A percentile compares a stretch with the other conserved stretches of the same genome.
phyloP scores from a whole-genome alignment of 2,113 vertebrate species.

The Aleadryas rufinucha region DNA sequence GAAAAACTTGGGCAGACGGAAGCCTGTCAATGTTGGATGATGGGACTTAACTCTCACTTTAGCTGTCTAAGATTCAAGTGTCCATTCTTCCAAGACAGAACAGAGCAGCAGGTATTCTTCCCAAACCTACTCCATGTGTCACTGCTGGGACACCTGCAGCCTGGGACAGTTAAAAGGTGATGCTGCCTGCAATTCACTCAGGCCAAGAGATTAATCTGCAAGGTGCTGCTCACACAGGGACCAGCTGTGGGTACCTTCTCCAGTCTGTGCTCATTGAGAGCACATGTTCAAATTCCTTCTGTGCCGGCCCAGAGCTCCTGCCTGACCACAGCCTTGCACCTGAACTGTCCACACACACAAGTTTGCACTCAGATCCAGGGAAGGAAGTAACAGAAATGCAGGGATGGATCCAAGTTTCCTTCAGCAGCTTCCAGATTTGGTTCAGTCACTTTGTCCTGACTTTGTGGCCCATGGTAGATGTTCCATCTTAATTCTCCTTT shows the following conservation, averaged over 20 bases:
- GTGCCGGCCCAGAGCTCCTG: background rate
- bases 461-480: background rate
- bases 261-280: rapidly evolving
- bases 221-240: background rate
- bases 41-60: background rate
- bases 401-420: background rate
- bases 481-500: background rate
- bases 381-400: background rate
- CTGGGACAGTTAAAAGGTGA: background rate
- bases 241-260: background rate
- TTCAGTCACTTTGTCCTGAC: background rate
- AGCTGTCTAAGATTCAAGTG: background rate
- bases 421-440: background rate
- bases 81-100: background rate
- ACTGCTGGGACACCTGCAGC: background rate
- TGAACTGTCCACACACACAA: rapidly evolving
- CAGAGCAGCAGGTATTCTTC: background rate
- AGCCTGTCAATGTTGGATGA: background rate
- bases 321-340: background rate
- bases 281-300: background rate
- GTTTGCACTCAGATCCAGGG: background rate
- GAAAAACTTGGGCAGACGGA: background rate
- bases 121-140: rapidly evolving
- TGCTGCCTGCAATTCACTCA: background rate
- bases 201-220: background rate